Percentiles rank a stretch among this genome's conserved stretches.
phyloP scores from a whole-genome alignment of 2,888 invertebrate species.

The Cephus runcator region DNA sequence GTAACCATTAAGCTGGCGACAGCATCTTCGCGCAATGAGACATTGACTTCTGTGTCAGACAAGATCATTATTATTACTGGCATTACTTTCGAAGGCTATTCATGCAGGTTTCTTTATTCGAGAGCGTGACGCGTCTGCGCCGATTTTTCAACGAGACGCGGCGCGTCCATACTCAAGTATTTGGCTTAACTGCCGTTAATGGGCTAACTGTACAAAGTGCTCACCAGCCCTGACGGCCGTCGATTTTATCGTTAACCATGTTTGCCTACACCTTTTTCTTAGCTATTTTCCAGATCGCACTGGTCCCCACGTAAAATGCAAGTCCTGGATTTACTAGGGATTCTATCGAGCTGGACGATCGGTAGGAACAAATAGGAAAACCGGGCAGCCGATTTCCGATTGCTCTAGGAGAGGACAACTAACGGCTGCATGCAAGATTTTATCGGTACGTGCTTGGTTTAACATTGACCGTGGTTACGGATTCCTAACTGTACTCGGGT shows the following conservation, averaged over 20 bases:
- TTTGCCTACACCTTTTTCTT: neutral
- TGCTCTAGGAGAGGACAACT: neutral
- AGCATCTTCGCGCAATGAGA: neutral
- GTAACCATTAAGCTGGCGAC: neutral
- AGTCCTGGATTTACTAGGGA: neutral
- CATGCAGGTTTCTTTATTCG: neutral
- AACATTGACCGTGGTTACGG: conserved; percentile 8
- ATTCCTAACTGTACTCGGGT: conserved; percentile 53
- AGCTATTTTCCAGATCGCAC: neutral
- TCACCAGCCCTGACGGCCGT: neutral
- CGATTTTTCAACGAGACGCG: neutral
- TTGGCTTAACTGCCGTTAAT: neutral
- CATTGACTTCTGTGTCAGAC: neutral
- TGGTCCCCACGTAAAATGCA: neutral
- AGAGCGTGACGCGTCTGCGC: neutral
- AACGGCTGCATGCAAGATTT: neutral
- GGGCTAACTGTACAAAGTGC: neutral
- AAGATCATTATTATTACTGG: neutral
- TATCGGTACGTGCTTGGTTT: conserved; percentile 7
- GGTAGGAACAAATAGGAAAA: neutral
- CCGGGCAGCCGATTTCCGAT: neutral
- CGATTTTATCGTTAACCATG: neutral
- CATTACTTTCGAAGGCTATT: neutral
- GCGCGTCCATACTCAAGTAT: neutral
- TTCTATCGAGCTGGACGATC: neutral